phyloP scores from a whole-genome alignment of 2,888 invertebrate genomes.

The Coenonympha glycerion region DNA sequence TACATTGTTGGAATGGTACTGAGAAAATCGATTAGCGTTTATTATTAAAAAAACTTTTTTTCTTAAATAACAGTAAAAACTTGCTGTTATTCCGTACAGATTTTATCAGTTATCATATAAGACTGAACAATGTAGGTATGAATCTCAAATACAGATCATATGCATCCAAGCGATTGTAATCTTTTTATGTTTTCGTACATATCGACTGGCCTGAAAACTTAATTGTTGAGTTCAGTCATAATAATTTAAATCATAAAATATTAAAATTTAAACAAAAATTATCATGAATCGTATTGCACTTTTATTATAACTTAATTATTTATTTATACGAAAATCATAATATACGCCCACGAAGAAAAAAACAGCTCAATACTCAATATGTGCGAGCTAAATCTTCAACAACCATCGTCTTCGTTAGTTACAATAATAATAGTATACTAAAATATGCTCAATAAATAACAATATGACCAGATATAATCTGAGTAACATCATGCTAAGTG shows the following conservation, averaged over 20 bases:
- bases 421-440: constrained; percentile 15
- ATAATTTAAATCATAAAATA: no score
- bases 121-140: neutral
- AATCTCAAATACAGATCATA: neutral
- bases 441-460: constrained; percentile 33
- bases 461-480: constrained; percentile 50
- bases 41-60: neutral
- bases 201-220: constrained; percentile 14
- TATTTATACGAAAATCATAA: constrained; percentile 3
- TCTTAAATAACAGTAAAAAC: neutral
- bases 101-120: neutral
- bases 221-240: neutral
- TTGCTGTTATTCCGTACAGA: neutral
- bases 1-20: neutral
- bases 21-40: no score
- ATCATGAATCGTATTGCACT: constrained; percentile 23
- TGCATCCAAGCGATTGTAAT: neutral
- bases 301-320: constrained; percentile 9
- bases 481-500: constrained; percentile 68
- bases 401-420: constrained; percentile 9
- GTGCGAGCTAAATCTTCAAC: constrained; percentile 17
- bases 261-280: constrained; percentile 17
- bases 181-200: constrained; percentile 2
- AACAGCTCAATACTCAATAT: constrained; percentile 13
- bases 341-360: neutral